Base-by-base conservation (phyloP, 1,140 invertebrate species). In the Eulimnadia texana region DNA sequence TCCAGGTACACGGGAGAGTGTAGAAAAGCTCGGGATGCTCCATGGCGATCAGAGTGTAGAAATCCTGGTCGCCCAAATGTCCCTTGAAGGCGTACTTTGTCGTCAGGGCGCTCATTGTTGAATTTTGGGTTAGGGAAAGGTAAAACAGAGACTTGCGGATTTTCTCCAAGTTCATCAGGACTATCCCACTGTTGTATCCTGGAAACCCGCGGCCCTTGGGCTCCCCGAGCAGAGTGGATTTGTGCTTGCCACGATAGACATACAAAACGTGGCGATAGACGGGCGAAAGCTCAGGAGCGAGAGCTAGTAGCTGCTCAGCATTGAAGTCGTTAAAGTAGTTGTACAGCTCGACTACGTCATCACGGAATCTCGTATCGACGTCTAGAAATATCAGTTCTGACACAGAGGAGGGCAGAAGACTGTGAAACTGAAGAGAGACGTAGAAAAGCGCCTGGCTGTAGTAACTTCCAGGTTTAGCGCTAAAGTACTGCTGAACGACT, bases 11-110 rank as follows among this genome's bases (percentile, higher is more conserved):
- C 52, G 87, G 84, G 22, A 92, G 70, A 20, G 79, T 78, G 68
- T 88, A 82, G 67, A 92, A 85, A 22, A 90, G 70, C 64, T 86
- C 76, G 3, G 84, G 83, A 67, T 84, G 74, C 67, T 90, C 87
- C 68, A 84, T 76, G 25, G 78, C 78, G 3, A 90, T 66, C 24
- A 93, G 69, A 0, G 88, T 88, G 68, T 87, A 93, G 71, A 88
- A 90, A 73, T 92, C 89, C 73, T 92, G 89, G 72, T 91, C 88
- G 2, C 89, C 89, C 20, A 93, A 75, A 72, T 92, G 86, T 9
- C 88, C 88, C 73, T 82, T 70, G 56, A 80, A 79, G 27, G 75
- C 72, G 73, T 87, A 90, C 70, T 88, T 87, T 11, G 79, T 67
- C 1, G 81, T 79, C 60, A 88, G 71, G 50, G 76, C 72, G 24